These are phyloP conservation scores for Brachyalestes nurse DNA, from an alignment of 2,797 vertebrate genomes.

Conservation along the genomic window DNA sequence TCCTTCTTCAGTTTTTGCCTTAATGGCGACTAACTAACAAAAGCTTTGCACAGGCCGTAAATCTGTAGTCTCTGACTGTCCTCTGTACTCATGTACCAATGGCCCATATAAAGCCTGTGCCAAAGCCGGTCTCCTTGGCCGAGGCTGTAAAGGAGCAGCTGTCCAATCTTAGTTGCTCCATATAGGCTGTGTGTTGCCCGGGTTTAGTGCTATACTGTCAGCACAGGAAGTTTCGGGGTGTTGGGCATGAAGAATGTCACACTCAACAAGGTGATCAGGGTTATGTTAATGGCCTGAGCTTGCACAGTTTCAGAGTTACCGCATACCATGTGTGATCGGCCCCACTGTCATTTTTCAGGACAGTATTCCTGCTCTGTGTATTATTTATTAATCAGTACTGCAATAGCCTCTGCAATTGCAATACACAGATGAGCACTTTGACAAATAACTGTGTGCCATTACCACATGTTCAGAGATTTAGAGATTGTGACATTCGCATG, in stretches of 20 bases:
- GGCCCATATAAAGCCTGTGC: not conserved
- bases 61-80: not conserved
- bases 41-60: not conserved
- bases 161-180: not conserved
- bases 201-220: not conserved
- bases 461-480: not conserved
- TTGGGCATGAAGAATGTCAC: not conserved
- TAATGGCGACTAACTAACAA: not conserved
- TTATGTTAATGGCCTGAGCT: not conserved
- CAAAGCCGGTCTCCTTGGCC: not conserved
- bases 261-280: not conserved
- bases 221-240: not conserved
- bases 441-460: not conserved
- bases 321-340: not conserved
- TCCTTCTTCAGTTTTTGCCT: not conserved
- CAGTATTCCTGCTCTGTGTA: not conserved
- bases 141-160: not conserved
- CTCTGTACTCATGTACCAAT: not conserved
- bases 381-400: slow-evolving; percentile 1
- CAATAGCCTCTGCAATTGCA: not conserved
- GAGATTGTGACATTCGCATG: not conserved
- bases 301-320: not conserved
- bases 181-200: not conserved
- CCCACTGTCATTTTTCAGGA: not conserved
- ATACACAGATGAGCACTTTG: slow-evolving; percentile 3